Evolutionary conservation across 1,140 invertebrate species (phyloP), one percentile per base, ranked within the genome.

Genomic region (Plutomurus gul): DNA sequence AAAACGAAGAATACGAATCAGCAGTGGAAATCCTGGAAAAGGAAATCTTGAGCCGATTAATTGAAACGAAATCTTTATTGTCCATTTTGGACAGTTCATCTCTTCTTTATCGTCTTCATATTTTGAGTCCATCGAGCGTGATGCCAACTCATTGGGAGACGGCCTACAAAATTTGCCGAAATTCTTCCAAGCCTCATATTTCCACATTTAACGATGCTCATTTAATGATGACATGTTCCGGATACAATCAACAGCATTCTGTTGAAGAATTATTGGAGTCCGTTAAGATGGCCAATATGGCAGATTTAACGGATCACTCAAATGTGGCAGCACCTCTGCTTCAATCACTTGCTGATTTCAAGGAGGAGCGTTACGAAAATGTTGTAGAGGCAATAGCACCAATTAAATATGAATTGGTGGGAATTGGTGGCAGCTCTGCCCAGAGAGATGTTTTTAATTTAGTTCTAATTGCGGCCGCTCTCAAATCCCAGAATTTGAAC

Each of bases 191-290:
- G 76, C 88, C 90, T 81, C 90, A 90, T 81, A 84, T 88, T n/a
- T 82, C 89, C 18, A 84, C 85, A 0, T 90, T 91, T 82, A 91
- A 91, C 85, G 90, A 91, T 83, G 85, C 87, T 16, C 90, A 90
- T 81, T 85, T 89, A 18, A 76, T 89, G 7, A 84, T 88, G 86
- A 84, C 86, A 1, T 87, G 86, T 77, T 30, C 51, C 13, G 71
- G 71, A 37, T 18, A 18, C 8, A 16, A 30, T 25, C 43, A 78
- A 11, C 37, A 72, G n/a, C 65, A 49, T 6, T 0, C n/a, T 27
- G 70, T 18, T 10, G 13, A 18, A n/a, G 27, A 33, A 13, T 43
- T 73, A n/a, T 43, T 73, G 8, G 25, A 8, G 13, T 22, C 39
- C n/a, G 49, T 51, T 3, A 49, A 46, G 33, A 49, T 8, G 5